Percentiles rank a stretch among this genome's conserved stretches.
These are phyloP conservation scores for Pogonomyrmex barbatus DNA, from an alignment of 1,140 invertebrate genomes.

Conservation along the genomic window DNA sequence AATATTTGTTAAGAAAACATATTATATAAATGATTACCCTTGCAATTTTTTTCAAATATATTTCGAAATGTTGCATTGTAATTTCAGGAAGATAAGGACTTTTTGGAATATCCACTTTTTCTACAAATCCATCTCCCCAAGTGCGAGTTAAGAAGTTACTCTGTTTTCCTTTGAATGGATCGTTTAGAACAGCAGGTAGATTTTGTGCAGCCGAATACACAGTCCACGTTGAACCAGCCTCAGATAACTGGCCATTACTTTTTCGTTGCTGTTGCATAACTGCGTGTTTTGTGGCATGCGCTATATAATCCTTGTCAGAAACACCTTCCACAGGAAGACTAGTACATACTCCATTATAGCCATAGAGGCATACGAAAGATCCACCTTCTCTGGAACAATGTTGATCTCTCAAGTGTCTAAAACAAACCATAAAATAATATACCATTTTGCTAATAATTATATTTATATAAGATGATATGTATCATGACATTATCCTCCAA, in stretches of 20 bases:
- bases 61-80: constrained; percentile 93
- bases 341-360: constrained; percentile 94
- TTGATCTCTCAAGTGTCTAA: constrained; percentile 92
- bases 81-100: constrained; percentile 95
- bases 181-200: constrained; percentile 97
- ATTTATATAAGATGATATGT: neutral
- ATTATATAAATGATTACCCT: constrained; percentile 71
- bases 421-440: constrained; percentile 60
- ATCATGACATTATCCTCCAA: neutral
- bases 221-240: constrained; percentile 89
- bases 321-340: constrained; percentile 95
- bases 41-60: constrained; percentile 93
- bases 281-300: constrained; percentile 94
- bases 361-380: constrained; percentile 95
- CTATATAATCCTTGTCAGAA: constrained; percentile 95
- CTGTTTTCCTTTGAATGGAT: constrained; percentile 96
- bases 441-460: neutral
- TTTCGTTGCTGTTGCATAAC: constrained; percentile 87
- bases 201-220: constrained; percentile 96
- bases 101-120: constrained; percentile 91
- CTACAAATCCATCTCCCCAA: constrained; percentile 98
- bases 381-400: constrained; percentile 96
- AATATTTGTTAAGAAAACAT: neutral
- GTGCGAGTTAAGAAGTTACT: constrained; percentile 98
- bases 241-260: constrained; percentile 81